Percentiles rank a stretch among this genome's conserved stretches.
These are phyloP conservation scores for Stictonetta naevosa DNA, from an alignment of 2,113 vertebrate species.

Conservation along the genomic window DNA sequence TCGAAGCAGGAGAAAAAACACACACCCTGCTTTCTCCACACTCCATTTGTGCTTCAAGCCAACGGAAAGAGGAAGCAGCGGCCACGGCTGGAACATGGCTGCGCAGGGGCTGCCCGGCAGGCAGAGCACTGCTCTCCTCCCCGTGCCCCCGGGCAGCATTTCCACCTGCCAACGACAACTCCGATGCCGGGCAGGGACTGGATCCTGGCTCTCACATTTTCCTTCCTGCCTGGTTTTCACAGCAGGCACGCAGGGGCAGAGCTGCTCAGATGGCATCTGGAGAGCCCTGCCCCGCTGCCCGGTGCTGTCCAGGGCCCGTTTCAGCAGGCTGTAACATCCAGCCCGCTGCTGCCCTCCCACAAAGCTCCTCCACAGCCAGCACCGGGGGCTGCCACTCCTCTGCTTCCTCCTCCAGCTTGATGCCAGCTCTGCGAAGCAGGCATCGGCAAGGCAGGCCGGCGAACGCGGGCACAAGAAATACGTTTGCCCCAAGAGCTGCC, in stretches of 20 bases:
- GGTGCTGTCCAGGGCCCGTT: fast-evolving
- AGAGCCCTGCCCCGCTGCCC: neutral
- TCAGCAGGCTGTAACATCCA: neutral
- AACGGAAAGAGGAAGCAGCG: neutral
- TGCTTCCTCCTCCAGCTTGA: neutral
- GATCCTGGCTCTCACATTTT: fast-evolving
- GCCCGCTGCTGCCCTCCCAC: neutral
- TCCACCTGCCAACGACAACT: neutral
- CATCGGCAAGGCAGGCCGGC: neutral
- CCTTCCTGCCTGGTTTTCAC: neutral
- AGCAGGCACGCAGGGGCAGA: fast-evolving
- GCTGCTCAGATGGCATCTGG: fast-evolving
- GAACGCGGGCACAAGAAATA: neutral
- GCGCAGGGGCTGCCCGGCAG: neutral
- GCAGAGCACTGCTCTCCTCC: neutral
- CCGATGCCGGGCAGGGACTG: fast-evolving
- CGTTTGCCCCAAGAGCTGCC: neutral
- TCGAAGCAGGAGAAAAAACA: fast-evolving
- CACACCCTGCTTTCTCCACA: neutral
- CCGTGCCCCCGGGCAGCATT: fast-evolving
- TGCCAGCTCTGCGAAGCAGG: neutral
- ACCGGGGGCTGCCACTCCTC: neutral
- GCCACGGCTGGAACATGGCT: neutral
- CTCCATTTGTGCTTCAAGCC: neutral
- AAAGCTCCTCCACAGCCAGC: no score